These are phyloP conservation scores for Chunga burmeisteri DNA, from an alignment of 2,113 vertebrate genomes.

Conservation along the genomic window DNA sequence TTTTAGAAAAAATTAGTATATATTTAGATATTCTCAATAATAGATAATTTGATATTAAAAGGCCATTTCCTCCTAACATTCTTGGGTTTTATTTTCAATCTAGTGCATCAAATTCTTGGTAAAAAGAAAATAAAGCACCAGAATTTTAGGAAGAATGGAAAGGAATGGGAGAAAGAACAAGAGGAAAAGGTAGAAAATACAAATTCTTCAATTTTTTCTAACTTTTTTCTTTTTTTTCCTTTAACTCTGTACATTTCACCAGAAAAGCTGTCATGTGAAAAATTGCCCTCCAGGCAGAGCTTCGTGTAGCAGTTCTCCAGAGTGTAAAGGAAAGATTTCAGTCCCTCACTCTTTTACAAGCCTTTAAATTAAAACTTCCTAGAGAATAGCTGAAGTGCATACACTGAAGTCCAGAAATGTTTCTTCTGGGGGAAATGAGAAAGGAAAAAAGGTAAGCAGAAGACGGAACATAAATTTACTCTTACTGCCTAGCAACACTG, in stretches of 20 bases:
- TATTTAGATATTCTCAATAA: not conserved
- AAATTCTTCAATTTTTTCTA: not conserved
- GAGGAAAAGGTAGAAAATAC: not conserved
- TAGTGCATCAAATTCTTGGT: not conserved
- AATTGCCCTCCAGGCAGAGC: not conserved
- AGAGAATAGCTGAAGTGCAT: not conserved
- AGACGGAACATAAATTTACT: not conserved
- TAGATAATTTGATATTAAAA: not conserved
- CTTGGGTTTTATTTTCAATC: not conserved
- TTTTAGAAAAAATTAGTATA: not conserved
- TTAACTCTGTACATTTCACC: not conserved
- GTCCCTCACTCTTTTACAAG: not conserved
- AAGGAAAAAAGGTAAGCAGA: not conserved
- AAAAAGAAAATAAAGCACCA: not conserved
- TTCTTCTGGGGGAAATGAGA: not conserved
- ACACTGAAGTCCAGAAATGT: not conserved
- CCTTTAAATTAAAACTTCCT: not conserved
- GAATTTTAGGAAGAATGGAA: not conserved
- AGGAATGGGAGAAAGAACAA: not conserved
- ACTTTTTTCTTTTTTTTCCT: not conserved
- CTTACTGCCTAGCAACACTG: not conserved
- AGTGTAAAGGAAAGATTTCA: not conserved
- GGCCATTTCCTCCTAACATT: not conserved
- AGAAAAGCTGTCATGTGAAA: not conserved
- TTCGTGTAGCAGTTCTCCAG: not conserved